These are phyloP conservation scores for Plectrocnemia conspersa DNA, from an alignment of 1,140 invertebrate genomes.

Conservation along the genomic window DNA sequence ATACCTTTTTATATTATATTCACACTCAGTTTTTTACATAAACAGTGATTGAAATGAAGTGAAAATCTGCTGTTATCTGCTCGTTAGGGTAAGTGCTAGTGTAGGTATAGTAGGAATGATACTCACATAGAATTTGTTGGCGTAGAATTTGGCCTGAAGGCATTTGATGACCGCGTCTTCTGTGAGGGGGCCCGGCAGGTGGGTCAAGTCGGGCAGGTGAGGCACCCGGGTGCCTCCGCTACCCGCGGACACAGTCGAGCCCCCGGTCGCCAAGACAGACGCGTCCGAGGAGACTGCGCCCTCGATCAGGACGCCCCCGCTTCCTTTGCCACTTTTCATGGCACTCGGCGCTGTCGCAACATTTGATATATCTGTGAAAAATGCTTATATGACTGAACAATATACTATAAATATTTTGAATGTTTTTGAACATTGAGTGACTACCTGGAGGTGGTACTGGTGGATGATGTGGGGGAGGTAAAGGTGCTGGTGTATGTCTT, in stretches of 20 bases:
- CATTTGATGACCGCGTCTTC: conserved; percentile 90
- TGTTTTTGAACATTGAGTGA: background rate
- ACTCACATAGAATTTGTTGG: conserved; percentile 85
- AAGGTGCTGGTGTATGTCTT: conserved; percentile 29
- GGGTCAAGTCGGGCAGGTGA: conserved; percentile 72
- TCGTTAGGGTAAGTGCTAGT: no score
- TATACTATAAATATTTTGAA: background rate
- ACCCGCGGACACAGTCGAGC: conserved; percentile 40
- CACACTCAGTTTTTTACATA: no score
- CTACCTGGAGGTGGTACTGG: conserved; percentile 22
- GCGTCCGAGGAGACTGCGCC: conserved; percentile 31
- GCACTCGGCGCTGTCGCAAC: conserved; percentile 9
- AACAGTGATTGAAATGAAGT: no score
- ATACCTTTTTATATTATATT: no score
- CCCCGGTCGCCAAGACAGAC: conserved; percentile 36
- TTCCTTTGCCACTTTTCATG: conserved; percentile 18
- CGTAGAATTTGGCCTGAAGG: conserved; percentile 80
- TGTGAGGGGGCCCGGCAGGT: conserved; percentile 84
- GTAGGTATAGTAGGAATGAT: no score
- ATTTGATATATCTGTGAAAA: conserved; percentile 17
- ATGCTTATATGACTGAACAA: background rate
- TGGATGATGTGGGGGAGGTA: conserved; percentile 25
- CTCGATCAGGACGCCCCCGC: conserved; percentile 34
- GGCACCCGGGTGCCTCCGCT: conserved; percentile 47
- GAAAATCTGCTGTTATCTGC: no score